A percentile compares a stretch with the other conserved stretches of the same genome.
Conservation (phyloP, 2,797 vertebrate genomes). For the Chaetophractus vellerosus region DNA sequence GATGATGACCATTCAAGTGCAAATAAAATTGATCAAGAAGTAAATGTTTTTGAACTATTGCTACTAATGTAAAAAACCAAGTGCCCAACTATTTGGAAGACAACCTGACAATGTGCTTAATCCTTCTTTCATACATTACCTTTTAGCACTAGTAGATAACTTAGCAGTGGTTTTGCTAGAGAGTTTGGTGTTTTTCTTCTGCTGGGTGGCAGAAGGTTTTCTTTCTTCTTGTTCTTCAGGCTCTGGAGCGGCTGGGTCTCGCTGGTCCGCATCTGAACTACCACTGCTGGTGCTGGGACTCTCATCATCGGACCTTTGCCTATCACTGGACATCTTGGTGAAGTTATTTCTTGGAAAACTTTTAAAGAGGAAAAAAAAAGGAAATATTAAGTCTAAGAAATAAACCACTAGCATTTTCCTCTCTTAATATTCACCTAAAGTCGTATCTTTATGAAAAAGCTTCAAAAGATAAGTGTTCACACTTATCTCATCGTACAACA, state of each 20-base stretch:
- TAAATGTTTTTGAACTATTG: slow-evolving; percentile 15
- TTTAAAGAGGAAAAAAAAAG: slow-evolving; percentile 9
- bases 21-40: slow-evolving; percentile 14
- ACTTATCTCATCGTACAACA: slow-evolving; percentile 39
- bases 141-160: slow-evolving; percentile 95
- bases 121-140: slow-evolving; percentile 88
- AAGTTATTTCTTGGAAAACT: slow-evolving; percentile 85
- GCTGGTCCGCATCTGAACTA: slow-evolving; percentile 95
- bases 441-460: slow-evolving; percentile 40
- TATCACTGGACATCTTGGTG: slow-evolving; percentile 95
- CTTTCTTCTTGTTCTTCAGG: slow-evolving; percentile 94
- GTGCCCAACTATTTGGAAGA: neutral
- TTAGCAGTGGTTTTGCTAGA: slow-evolving; percentile 97
- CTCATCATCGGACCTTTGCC: slow-evolving; percentile 95
- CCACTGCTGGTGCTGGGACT: slow-evolving; percentile 96
- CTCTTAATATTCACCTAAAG: neutral
- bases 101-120: neutral
- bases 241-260: slow-evolving; percentile 94
- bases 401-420: slow-evolving; percentile 4
- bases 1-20: slow-evolving; percentile 62
- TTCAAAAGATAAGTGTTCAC: slow-evolving; percentile 67
- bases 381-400: slow-evolving; percentile 52
- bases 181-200: slow-evolving; percentile 95
- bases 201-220: slow-evolving; percentile 94
- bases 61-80: slow-evolving; percentile 32